phyloP scores from a whole-genome alignment of 1,140 invertebrate genomes.

The Dendrolimus punctatus region DNA sequence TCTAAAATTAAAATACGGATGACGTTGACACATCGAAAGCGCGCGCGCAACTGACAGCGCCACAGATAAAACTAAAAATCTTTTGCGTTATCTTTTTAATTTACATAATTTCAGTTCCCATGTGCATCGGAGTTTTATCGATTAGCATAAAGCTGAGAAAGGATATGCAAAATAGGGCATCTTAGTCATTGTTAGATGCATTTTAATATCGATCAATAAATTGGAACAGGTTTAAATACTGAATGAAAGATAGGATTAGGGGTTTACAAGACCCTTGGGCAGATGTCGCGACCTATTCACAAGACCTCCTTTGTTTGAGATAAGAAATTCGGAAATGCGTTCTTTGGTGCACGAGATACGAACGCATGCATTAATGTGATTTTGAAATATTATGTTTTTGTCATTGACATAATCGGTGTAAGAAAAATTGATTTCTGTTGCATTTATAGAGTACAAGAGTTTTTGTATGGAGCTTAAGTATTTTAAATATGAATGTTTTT shows the following conservation, averaged over 20 bases:
- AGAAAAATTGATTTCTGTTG: too few species aligned
- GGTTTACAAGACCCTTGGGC: constrained; percentile 41
- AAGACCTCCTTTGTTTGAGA: constrained; percentile 37
- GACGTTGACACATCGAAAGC: constrained; percentile 38
- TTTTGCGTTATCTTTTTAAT: constrained; percentile 50
- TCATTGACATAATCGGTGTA: constrained; percentile 12
- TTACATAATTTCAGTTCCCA: background rate
- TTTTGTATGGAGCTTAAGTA: too few species aligned
- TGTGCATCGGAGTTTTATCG: too few species aligned
- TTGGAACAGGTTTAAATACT: constrained; percentile 61
- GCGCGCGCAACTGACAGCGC: constrained; percentile 54
- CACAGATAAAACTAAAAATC: constrained; percentile 34
- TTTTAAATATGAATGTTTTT: too few species aligned
- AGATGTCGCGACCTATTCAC: constrained; percentile 48
- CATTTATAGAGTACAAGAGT: too few species aligned
- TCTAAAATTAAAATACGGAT: background rate
- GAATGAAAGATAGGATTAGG: constrained; percentile 43
- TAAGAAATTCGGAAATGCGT: constrained; percentile 51
- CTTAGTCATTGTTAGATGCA: constrained; percentile 35
- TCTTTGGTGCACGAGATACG: constrained; percentile 45
- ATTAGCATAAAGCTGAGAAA: constrained; percentile 60
- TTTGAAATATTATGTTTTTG: constrained; percentile 18
- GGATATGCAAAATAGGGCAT: constrained; percentile 57
- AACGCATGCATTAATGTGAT: constrained; percentile 30
- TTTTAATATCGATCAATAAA: constrained; percentile 60